Conservation (phyloP, 1,140 invertebrate species). For the Saxidomus purpurata region DNA sequence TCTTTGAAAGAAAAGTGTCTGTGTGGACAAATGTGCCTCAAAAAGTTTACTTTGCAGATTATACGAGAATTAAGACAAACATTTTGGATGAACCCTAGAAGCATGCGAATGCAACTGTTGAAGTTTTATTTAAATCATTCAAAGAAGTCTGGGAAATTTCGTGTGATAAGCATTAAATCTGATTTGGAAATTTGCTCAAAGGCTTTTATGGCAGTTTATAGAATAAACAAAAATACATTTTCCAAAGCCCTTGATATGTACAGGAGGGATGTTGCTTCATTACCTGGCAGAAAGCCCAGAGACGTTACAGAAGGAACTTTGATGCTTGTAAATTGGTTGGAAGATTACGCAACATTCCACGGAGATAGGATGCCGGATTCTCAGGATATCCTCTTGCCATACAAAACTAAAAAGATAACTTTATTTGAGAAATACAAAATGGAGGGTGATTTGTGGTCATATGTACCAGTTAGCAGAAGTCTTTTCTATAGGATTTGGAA, state of each 20-base stretch:
- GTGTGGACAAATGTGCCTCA: not conserved
- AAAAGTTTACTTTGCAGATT: not conserved
- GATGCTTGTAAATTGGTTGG: not conserved
- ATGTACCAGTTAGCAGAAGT: not conserved
- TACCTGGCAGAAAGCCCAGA: not conserved
- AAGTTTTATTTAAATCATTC: not conserved
- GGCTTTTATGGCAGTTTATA: not conserved
- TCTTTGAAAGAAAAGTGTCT: not conserved
- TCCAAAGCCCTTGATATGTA: not conserved
- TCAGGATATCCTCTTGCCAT: not conserved
- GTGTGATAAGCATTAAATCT: not conserved
- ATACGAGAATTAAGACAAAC: not conserved
- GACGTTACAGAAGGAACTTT: not conserved
- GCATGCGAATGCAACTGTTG: not conserved
- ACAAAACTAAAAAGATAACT: not conserved
- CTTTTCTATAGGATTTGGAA: not conserved
- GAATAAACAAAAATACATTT: not conserved
- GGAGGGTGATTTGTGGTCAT: not conserved
- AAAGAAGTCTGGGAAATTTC: not conserved
- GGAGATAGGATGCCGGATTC: conserved; percentile 9
- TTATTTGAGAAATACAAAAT: not conserved
- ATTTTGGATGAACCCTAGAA: not conserved
- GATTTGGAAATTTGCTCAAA: not conserved
- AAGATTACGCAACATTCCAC: not conserved
- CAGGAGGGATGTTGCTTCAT: not conserved